These are phyloP conservation scores for Leptogaster cylindrica DNA, from an alignment of 2,888 invertebrate species.

Conservation along the genomic window DNA sequence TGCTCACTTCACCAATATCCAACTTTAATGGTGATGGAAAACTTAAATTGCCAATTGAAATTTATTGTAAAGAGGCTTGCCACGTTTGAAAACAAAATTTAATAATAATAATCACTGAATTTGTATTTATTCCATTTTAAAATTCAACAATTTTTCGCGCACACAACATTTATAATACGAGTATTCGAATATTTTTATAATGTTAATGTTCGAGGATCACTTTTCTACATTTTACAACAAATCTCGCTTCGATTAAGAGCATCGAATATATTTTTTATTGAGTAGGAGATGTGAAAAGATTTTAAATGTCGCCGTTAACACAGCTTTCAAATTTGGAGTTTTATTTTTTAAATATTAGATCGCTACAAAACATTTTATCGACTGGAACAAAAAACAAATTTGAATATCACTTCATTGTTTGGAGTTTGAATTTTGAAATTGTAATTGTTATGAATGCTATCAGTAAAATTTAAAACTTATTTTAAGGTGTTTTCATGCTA, in stretches of 20 bases:
- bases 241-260: constrained; percentile 7
- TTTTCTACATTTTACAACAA: constrained; percentile 29
- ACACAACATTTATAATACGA: constrained; percentile 16
- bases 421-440: too few relatives aligned
- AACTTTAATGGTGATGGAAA: neutral
- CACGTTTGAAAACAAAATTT: neutral
- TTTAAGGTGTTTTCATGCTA: too few relatives aligned
- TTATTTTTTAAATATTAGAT: neutral
- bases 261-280: too few relatives aligned
- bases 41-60: neutral
- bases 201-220: neutral
- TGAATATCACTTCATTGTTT: neutral
- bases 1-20: neutral
- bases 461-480: too few relatives aligned
- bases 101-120: constrained; percentile 2
- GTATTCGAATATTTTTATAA: constrained; percentile 27
- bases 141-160: constrained; percentile 24
- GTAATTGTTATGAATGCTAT: too few relatives aligned
- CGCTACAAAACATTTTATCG: neutral
- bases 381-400: neutral
- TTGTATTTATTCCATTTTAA: constrained; percentile 15
- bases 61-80: neutral
- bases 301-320: too few relatives aligned
- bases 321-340: constrained; percentile 9
- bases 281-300: too few relatives aligned